Evolutionary conservation across 2,797 vertebrate genomes (phyloP).

Genomic region (Prionace glauca): DNA sequence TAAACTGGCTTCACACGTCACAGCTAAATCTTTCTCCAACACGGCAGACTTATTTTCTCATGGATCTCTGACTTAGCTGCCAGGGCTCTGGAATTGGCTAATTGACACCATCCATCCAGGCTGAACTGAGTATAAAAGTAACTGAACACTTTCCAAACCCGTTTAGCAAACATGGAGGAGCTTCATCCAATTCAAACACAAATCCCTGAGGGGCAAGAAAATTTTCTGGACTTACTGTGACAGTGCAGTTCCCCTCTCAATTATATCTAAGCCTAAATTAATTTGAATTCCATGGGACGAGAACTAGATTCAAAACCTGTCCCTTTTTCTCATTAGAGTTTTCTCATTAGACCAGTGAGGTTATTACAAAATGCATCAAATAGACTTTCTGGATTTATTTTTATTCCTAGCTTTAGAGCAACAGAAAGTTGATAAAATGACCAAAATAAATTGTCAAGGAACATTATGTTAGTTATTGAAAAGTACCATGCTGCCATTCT

Average conservation of each 20-base stretch:
- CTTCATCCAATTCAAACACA: neutral
- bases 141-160: neutral
- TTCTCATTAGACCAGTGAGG: neutral
- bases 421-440: neutral
- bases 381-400: neutral
- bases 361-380: neutral
- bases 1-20: too few relatives aligned
- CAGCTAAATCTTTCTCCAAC: neutral
- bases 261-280: slow-evolving; percentile 19
- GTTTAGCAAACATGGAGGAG: neutral
- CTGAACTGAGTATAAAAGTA: neutral
- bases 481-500: too few relatives aligned
- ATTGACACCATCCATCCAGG: neutral
- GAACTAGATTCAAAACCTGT: neutral
- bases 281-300: neutral
- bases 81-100: too few relatives aligned
- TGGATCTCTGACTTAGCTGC: neutral
- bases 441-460: neutral
- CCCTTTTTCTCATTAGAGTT: neutral
- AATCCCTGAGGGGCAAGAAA: neutral
- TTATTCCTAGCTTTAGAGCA: neutral
- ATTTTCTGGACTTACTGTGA: neutral
- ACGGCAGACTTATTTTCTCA: neutral
- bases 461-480: neutral
- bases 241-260: neutral